Evolutionary conservation across 2,888 invertebrate genomes (phyloP).

Genomic region (Leptopterna dolabrata): DNA sequence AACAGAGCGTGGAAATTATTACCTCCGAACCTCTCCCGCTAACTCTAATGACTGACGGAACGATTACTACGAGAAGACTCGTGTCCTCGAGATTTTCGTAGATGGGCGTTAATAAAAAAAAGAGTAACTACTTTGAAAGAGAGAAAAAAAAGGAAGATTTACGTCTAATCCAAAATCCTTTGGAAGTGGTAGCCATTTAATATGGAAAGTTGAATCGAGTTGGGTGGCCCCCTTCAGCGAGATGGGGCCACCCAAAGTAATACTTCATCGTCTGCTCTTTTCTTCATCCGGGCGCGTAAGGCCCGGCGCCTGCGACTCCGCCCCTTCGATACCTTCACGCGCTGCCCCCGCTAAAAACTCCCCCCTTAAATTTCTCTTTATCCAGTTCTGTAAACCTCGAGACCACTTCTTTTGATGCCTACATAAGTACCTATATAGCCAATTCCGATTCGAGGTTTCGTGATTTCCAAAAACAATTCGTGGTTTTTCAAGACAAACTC

Average conservation of each 20-base stretch:
- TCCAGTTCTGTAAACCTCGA: neutral
- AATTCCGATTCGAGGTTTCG: too few species aligned
- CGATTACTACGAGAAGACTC: neutral
- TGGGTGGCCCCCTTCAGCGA: constrained; percentile 45
- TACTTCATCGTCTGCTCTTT: constrained; percentile 46
- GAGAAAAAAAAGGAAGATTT: neutral
- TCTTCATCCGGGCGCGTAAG: constrained; percentile 44
- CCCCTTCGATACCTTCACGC: constrained; percentile 43
- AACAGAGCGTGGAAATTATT: neutral
- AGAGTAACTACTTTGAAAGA: neutral
- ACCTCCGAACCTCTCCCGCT: neutral
- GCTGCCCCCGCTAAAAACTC: neutral
- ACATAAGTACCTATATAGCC: too few species aligned
- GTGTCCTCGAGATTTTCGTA: neutral
- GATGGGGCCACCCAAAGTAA: constrained; percentile 50
- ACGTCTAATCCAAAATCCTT: constrained; percentile 27
- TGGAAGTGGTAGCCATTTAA: constrained; percentile 49
- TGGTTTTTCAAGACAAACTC: too few species aligned
- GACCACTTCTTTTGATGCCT: too few species aligned
- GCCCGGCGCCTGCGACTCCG: constrained; percentile 41
- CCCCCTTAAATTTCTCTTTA: neutral
- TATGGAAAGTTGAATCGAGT: constrained; percentile 42
- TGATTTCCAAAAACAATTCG: too few species aligned
- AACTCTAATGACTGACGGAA: neutral
- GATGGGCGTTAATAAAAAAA: neutral